Evolutionary conservation across 2,797 vertebrate species (phyloP), one percentile per base, ranked within the genome.

Genomic region (Malacoctenus gilli): DNA sequence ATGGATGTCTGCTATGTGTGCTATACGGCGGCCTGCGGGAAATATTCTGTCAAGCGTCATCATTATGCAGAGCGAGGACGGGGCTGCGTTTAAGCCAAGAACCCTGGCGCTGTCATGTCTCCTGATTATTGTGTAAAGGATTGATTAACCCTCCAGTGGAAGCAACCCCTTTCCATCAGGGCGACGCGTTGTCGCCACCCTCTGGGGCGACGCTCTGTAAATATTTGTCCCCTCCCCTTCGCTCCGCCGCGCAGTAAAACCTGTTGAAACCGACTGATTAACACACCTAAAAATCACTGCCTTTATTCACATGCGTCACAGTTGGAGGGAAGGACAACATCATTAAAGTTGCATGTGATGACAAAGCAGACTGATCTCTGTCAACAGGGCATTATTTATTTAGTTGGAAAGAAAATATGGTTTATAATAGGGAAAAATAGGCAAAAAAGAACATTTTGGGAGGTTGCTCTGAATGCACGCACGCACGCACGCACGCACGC

Each of bases 81-180:
- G n/a, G n/a, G 36, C 49, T 50, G 68, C 51, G 61, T 82, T 84
- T 76, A 79, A 77, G 66, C 68, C 75, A 23, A 42, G 38, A 70
- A 75, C 61, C 66, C 50, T 35, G 47, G 47, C 42, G 70, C 74
- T 73, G 82, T 79, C 76, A 79, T 58, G 62, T 79, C 70, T 60
- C 63, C 62, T 60, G 71, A 84, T 86, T 83, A 84, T 73, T 71
- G 65, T 69, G 40, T 44, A 76, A 74, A 68, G 47, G 79, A 87
- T 83, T 83, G 85, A 89, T 85, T 82, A 85, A 89, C 79, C 85
- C 80, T 71, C 3, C 13, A 77, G 78, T 66, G 73, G 63, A 68
- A 47, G 41, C 28, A 36, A n/a, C 59, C 30, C 22, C n/a, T 69
- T 80, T 84, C 71, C 41, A 68, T 70, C 69, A 58, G 9, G 5